These are phyloP conservation scores for Periplaneta americana DNA, from an alignment of 1,140 invertebrate species.

Conservation along the genomic window DNA sequence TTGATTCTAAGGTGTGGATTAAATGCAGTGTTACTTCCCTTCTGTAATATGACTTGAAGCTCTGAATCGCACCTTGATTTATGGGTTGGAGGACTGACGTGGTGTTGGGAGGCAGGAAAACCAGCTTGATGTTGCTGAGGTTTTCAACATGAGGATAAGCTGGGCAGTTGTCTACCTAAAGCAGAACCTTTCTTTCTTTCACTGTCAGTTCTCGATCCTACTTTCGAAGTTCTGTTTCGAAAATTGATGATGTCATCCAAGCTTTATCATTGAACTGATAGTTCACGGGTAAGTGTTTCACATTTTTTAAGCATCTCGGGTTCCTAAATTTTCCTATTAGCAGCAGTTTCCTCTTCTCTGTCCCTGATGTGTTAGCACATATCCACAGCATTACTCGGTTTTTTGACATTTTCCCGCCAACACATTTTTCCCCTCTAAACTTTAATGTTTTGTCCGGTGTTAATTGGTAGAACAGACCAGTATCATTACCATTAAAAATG, in stretches of 20 bases:
- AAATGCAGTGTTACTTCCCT: not conserved
- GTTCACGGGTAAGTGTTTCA: conserved; percentile 26
- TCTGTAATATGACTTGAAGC: not conserved
- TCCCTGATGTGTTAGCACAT: conserved; percentile 32
- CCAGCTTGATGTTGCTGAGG: not conserved
- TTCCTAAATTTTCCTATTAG: conserved; percentile 37
- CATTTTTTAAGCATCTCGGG: conserved; percentile 36
- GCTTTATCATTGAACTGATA: conserved; percentile 34
- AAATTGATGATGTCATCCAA: conserved; percentile 35
- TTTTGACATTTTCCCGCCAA: no score
- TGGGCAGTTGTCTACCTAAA: no score
- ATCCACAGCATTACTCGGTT: conserved; percentile 36
- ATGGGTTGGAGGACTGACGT: not conserved
- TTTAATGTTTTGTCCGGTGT: no score
- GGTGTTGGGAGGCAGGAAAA: not conserved
- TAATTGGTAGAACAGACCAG: no score
- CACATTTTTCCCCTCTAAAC: conserved; percentile 31
- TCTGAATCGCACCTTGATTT: not conserved
- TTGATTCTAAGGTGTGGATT: not conserved
- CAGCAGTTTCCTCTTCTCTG: conserved; percentile 33
- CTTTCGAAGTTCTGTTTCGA: not conserved
- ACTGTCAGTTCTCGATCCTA: not conserved
- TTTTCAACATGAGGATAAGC: not conserved
- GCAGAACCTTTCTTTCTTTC: not conserved
- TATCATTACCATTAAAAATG: no score